A percentile compares a stretch with the other conserved stretches of the same genome.
phyloP scores from a whole-genome alignment of 2,888 invertebrate species.

The Carpatolechia fugitivella region DNA sequence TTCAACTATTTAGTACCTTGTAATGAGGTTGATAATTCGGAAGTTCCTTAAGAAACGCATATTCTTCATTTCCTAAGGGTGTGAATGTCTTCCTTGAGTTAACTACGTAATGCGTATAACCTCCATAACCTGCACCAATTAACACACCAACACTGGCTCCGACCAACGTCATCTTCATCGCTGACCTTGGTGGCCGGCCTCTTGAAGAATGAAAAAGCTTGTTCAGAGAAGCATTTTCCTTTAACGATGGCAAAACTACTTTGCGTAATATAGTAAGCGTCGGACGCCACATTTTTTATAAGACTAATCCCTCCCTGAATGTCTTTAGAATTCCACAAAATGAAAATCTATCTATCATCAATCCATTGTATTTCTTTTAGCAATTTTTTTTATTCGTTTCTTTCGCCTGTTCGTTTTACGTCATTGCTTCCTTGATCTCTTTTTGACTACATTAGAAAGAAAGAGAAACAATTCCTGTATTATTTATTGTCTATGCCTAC shows the following conservation, averaged over 20 bases:
- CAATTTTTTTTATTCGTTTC: too few relatives aligned
- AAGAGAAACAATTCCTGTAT: too few relatives aligned
- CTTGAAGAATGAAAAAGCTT: conserved; percentile 57
- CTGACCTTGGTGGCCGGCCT: conserved; percentile 51
- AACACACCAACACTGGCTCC: conserved; percentile 80
- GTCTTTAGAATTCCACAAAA: too few relatives aligned
- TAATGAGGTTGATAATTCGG: conserved; percentile 77
- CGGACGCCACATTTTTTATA: conserved; percentile 70
- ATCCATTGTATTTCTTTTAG: too few relatives aligned
- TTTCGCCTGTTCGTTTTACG: too few relatives aligned
- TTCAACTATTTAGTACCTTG: conserved; percentile 54
- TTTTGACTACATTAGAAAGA: too few relatives aligned
- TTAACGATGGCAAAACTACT: conserved; percentile 49
- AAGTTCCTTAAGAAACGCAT: conserved; percentile 61
- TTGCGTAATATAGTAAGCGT: conserved; percentile 54
- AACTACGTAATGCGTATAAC: conserved; percentile 72
- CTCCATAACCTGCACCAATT: conserved; percentile 76
- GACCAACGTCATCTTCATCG: conserved; percentile 74
- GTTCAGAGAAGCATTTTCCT: conserved; percentile 46
- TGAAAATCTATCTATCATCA: too few relatives aligned
- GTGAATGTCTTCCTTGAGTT: conserved; percentile 50
- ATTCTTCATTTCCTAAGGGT: conserved; percentile 58
- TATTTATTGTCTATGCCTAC: too few relatives aligned
- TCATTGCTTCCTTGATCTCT: too few relatives aligned
- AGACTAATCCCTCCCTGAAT: too few relatives aligned